These are phyloP conservation scores for Cyanoderma ruficeps DNA, from an alignment of 2,113 vertebrate species.

Conservation along the genomic window DNA sequence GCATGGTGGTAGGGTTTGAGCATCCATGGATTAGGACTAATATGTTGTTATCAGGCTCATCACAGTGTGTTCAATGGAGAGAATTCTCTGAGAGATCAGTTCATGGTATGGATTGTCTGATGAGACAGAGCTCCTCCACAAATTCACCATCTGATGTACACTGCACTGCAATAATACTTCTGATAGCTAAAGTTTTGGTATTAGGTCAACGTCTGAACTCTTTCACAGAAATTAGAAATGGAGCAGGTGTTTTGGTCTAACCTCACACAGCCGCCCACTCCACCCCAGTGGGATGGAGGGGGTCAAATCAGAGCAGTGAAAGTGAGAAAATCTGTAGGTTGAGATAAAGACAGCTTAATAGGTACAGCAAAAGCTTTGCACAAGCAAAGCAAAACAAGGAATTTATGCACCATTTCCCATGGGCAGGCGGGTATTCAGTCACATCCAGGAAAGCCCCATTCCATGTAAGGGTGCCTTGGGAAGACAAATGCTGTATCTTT, in stretches of 20 bases:
- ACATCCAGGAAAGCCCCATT: neutral
- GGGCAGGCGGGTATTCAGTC: neutral
- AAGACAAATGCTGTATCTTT: neutral
- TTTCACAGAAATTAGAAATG: neutral
- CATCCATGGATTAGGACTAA: neutral
- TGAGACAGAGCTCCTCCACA: neutral
- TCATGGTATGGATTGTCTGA: neutral
- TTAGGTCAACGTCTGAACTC: neutral
- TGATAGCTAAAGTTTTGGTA: neutral
- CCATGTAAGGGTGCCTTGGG: fast-evolving
- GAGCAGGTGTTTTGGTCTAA: neutral
- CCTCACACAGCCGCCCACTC: neutral
- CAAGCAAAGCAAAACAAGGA: neutral
- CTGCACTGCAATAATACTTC: neutral
- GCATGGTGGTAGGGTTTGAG: neutral
- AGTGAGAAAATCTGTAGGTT: neutral
- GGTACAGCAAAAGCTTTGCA: neutral
- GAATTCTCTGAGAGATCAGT: neutral
- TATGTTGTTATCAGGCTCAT: neutral
- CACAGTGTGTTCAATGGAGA: neutral
- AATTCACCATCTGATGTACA: neutral
- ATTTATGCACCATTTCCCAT: neutral
- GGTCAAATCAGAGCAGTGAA: neutral
- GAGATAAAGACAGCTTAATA: neutral
- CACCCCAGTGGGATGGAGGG: neutral